phyloP scores from a whole-genome alignment of 2,888 invertebrate species.

The Nephrocerus scutellatus region DNA sequence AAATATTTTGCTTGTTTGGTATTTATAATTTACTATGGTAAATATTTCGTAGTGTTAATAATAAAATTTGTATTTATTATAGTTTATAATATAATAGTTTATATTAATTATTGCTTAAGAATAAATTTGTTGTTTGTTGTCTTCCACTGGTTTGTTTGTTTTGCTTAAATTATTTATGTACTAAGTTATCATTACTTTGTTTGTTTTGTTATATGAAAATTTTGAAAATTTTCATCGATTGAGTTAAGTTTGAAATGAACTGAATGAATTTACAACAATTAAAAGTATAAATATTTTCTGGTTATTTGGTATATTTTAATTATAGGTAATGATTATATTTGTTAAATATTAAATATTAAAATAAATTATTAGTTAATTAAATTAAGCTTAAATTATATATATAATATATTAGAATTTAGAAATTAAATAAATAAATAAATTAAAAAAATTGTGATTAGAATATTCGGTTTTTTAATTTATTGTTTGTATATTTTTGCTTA shows the following conservation, averaged over 20 bases:
- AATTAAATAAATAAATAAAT: conserved; percentile 32
- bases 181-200: conserved; percentile 30
- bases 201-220: conserved; percentile 22
- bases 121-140: conserved; percentile 30
- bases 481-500: too few species aligned
- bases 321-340: conserved; percentile 17
- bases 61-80: too few species aligned
- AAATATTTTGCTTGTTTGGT: too few species aligned
- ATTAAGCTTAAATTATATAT: too few species aligned
- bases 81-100: too few species aligned
- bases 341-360: too few species aligned
- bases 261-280: too few species aligned
- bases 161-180: conserved; percentile 37
- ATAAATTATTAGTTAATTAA: too few species aligned
- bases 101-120: conserved; percentile 19
- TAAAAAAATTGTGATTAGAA: conserved; percentile 32
- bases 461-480: conserved; percentile 38
- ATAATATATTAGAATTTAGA: conserved; percentile 22
- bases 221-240: conserved; percentile 25
- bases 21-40: too few species aligned
- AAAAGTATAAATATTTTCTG: too few species aligned
- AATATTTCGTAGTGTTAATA: conserved; percentile 13
- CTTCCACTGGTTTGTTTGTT: conserved; percentile 45
- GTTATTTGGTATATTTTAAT: conserved; percentile 20
- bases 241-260: not conserved